phyloP scores from a whole-genome alignment of 2,888 invertebrate genomes.

The Pandemis corylana region DNA sequence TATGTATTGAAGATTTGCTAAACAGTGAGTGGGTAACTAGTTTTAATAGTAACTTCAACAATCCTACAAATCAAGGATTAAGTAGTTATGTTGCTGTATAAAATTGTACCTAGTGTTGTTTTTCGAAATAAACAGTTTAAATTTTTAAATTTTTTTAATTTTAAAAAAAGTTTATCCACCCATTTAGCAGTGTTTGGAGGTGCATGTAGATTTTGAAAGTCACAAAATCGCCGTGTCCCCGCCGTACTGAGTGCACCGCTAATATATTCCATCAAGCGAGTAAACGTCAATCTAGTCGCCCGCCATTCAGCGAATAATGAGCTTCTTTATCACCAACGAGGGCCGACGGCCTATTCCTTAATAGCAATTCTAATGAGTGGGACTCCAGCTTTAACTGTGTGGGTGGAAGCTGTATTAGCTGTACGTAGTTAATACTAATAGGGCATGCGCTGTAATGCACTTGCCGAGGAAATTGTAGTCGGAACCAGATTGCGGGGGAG shows the following conservation, averaged over 20 bases:
- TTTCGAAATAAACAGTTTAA: no score
- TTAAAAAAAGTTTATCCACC: no score
- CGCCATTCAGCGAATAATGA: slow-evolving; percentile 64
- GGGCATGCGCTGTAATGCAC: not conserved
- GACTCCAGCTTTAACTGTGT: slow-evolving; percentile 11
- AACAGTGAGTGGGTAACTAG: no score
- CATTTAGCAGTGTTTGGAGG: no score
- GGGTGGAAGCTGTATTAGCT: slow-evolving; percentile 1
- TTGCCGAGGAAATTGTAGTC: not conserved
- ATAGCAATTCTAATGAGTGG: slow-evolving; percentile 39
- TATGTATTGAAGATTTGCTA: no score
- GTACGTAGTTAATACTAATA: not conserved
- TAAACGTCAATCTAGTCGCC: slow-evolving; percentile 64
- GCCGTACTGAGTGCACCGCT: slow-evolving; percentile 46
- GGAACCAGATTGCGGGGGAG: no score
- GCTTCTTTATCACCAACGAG: slow-evolving; percentile 49
- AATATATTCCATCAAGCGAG: slow-evolving; percentile 73
- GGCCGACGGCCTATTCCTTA: slow-evolving; percentile 35
- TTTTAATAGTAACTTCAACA: no score
- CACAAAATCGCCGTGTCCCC: slow-evolving; percentile 29
- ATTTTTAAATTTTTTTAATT: no score
- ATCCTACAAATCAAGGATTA: no score
- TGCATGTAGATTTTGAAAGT: not conserved
- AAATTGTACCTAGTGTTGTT: no score
- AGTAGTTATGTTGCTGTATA: no score